Evolutionary conservation across 2,888 invertebrate genomes (phyloP).

Genomic region (Eilema sororculum): DNA sequence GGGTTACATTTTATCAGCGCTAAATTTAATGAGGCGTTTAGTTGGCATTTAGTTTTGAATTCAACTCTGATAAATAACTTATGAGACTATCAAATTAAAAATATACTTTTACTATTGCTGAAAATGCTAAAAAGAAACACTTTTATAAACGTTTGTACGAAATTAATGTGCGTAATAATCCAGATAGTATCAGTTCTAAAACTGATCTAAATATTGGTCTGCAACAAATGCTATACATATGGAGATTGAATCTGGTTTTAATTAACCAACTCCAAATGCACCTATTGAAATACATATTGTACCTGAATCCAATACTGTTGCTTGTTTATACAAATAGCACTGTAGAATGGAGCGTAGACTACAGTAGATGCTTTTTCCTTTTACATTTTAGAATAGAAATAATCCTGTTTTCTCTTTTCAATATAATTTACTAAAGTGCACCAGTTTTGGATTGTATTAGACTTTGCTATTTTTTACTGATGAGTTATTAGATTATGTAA

Average conservation of each 20-base stretch:
- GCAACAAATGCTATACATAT: background rate
- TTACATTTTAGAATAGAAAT: constrained; percentile 49
- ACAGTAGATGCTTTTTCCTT: constrained; percentile 45
- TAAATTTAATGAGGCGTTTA: background rate
- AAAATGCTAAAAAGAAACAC: background rate
- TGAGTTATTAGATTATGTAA: background rate
- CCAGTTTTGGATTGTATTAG: no score
- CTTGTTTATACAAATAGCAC: constrained; percentile 51
- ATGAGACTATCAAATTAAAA: background rate
- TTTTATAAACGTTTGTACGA: no score
- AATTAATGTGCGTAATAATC: background rate
- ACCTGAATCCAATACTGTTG: constrained; percentile 40
- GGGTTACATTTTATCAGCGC: background rate
- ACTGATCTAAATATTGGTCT: background rate
- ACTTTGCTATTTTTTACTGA: background rate
- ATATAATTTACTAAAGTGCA: constrained; percentile 26
- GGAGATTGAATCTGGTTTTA: constrained; percentile 45
- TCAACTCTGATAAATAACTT: no score
- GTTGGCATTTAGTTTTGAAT: background rate
- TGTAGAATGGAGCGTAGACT: constrained; percentile 45
- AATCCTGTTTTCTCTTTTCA: constrained; percentile 18
- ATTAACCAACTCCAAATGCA: constrained; percentile 45
- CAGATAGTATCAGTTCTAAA: background rate
- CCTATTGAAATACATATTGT: constrained; percentile 41
- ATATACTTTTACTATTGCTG: background rate